Conservation (phyloP, 2,797 vertebrate genomes). For the Pelodytes ibericus region DNA sequence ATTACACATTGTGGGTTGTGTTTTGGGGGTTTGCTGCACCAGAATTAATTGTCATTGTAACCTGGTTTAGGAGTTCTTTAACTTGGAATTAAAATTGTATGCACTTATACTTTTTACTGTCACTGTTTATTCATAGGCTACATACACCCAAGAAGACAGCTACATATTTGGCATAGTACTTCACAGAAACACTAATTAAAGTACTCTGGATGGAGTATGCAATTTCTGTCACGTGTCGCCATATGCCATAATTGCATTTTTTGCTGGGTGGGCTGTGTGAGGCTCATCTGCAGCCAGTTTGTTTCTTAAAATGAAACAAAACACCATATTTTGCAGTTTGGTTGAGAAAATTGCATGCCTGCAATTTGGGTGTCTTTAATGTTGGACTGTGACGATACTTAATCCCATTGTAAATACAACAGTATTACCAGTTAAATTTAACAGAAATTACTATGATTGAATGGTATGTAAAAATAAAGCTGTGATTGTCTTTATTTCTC, state of each 20-base stretch:
- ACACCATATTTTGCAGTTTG: not conserved
- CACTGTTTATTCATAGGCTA: too few relatives aligned
- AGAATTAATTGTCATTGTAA: too few relatives aligned
- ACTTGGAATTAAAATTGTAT: too few relatives aligned
- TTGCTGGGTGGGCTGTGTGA: slow-evolving; percentile 8
- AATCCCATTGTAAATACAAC: not conserved
- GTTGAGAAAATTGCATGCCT: not conserved
- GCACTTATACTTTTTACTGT: too few relatives aligned
- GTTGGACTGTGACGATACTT: not conserved
- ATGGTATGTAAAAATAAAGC: too few relatives aligned
- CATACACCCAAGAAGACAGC: not conserved
- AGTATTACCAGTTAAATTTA: too few relatives aligned
- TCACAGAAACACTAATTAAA: slow-evolving; percentile 3
- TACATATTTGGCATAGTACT: not conserved
- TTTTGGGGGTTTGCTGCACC: too few relatives aligned
- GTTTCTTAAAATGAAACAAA: not conserved
- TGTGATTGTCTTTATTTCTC: too few relatives aligned
- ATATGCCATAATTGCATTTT: not conserved
- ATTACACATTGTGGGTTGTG: too few relatives aligned
- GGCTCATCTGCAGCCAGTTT: slow-evolving; percentile 13
- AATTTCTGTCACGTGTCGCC: slow-evolving; percentile 7
- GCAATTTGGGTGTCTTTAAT: not conserved
- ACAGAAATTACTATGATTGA: too few relatives aligned
- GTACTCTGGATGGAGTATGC: not conserved
- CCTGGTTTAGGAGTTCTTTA: too few relatives aligned